Base-by-base conservation (phyloP, 2,797 vertebrate species). In the Gobio occitaniae region DNA sequence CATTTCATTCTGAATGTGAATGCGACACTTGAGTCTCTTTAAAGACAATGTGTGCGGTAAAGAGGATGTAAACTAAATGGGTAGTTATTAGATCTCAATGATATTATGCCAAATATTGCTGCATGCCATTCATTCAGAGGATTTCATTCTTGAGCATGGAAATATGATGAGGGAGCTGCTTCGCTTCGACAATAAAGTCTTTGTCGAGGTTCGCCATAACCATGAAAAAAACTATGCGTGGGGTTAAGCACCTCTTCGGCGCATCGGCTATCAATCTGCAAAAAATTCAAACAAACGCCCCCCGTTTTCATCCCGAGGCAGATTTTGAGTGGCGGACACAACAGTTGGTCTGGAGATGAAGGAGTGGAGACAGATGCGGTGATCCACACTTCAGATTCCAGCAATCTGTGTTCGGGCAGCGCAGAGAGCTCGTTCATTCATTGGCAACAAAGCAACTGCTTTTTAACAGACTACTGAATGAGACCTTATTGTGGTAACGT, bases 401-500 rank as follows among this genome's bases (percentile, higher is more conserved):
- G 82, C 92, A 89, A 84, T 93, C 93, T 92, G 94, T 85, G 86
- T 93, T 92, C 91, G 81, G 90, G 92, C 93, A 90, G 93, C 84
- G 86, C 91, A 82, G 84, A 90, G 87, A 89, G 80, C 88, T 87
- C 90, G 95, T 92, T 77, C 89, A 90, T 91, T 92, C 84, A 81
- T 81, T 75, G 85, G 87, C 92, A 92, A 94, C 92, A 93, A 94
- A 93, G 91, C 91, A 90, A 92, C 90, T 93, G 92, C 91, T 91
- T 88, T 93, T 94, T 97, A 85, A 97, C 96, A 95, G 95, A 95
- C 94, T 91, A 88, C 72, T 85, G 92, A 95, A 93, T 94, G 95
- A 95, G 94, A 93, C 90, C 95, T 96, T 93, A 94, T 94, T 95
- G 94, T 93, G 94, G 95, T 95, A 95, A 95, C 93, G 93, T 95